Evolutionary conservation across 2,797 vertebrate genomes (phyloP), one percentile per base, ranked within the genome.

Genomic region (Schizothorax lantsangensis): DNA sequence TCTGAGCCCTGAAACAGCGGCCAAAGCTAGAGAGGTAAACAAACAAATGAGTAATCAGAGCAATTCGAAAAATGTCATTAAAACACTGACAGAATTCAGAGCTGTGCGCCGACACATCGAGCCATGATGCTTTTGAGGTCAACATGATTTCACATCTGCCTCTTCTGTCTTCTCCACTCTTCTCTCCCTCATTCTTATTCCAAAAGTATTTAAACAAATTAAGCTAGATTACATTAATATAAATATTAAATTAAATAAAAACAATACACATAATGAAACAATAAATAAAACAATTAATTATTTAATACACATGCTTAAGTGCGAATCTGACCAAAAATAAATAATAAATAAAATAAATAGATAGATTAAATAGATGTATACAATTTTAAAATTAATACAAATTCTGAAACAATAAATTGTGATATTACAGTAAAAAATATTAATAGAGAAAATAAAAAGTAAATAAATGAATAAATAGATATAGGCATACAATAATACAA

Each of bases 41-140:
- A 86, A 74, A 62, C 6, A 6, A 17, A 66, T 66, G 69, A 86
- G 47, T 72, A 73, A 62, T 62, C 52, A 57, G 36, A 73, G 47
- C 66, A 45, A 68, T n/a, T 52, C 14, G 6, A 72, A 80, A 79
- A 85, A 66, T 6, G 15, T 30, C 75, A 85, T 79, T 79, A 85
- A 74, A 86, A 74, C 26, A 17, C 5, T n/a, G 43, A 36, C 64
- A 79, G 21, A 71, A 19, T 45, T 72, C 54, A 33, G 43, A 59
- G 69, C 54, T 14, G n/a, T 62, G 52, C 5, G 14, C 54, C 77
- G 23, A 79, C 3, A 59, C 52, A 54, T 45, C 17, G 36, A 85
- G 64, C 6, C 47, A 33, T 38, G 15, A 40, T 26, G 80, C 33
- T 71, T 38, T 11, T 6, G 64, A 69, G 64, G 64, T 71, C 45